These are phyloP conservation scores for Gallinago undulata DNA, from an alignment of 2,113 vertebrate species.

Conservation along the genomic window DNA sequence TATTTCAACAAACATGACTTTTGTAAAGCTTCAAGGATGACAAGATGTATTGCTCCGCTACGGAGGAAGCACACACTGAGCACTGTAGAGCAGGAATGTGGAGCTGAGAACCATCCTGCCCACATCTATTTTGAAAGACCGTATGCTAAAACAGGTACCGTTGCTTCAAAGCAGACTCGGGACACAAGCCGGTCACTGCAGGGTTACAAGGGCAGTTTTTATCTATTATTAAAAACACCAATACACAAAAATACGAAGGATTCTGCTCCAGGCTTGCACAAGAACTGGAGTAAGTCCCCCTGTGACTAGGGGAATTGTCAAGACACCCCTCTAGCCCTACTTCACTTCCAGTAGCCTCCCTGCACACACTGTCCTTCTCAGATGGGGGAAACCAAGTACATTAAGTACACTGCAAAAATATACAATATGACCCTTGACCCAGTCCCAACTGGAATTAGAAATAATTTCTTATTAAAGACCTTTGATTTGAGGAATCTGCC, in stretches of 20 bases:
- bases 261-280: background rate
- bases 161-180: background rate
- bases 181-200: background rate
- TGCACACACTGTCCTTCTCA: background rate
- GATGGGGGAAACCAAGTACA: background rate
- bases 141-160: background rate
- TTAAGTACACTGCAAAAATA: background rate
- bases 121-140: background rate
- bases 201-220: background rate
- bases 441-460: background rate
- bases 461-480: background rate
- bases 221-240: background rate
- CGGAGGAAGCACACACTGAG: background rate
- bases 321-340: background rate
- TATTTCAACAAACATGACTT: background rate
- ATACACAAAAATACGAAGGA: background rate
- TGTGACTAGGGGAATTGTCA: background rate
- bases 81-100: rapidly evolving
- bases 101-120: background rate
- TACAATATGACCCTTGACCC: background rate
- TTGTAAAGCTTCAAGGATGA: background rate
- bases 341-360: background rate
- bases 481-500: background rate
- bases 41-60: background rate
- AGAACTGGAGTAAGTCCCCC: background rate